Evolutionary conservation across 2,888 invertebrate genomes (phyloP).

Genomic region (Volucella zonaria): DNA sequence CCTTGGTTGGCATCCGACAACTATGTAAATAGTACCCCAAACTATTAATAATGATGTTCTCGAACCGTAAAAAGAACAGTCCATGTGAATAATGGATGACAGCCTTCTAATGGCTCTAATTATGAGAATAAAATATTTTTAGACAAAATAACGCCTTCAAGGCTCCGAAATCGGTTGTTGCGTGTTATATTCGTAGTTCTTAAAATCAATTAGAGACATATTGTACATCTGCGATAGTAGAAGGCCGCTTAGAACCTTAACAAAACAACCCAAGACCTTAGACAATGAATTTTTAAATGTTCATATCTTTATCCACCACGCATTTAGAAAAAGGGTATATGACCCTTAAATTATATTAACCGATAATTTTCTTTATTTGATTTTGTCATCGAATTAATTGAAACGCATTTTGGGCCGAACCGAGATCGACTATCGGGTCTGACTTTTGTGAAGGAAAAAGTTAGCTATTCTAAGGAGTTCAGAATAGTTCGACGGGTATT

Average conservation of each 20-base stretch:
- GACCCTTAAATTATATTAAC: background rate
- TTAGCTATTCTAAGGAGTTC: slow-evolving; percentile 1
- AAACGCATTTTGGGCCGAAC: background rate
- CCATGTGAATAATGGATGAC: background rate
- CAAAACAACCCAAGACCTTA: background rate
- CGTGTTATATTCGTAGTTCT: slow-evolving; percentile 19
- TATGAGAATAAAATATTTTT: slow-evolving; percentile 22
- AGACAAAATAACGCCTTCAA: slow-evolving; percentile 1
- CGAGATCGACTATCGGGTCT: no score
- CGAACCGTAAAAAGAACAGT: background rate
- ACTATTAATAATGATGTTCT: background rate
- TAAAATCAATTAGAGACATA: slow-evolving; percentile 16
- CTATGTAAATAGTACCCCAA: no score
- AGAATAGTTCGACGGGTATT: background rate
- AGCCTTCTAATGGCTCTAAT: slow-evolving; percentile 15
- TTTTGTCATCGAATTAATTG: slow-evolving; percentile 2
- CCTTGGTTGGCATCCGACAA: no score
- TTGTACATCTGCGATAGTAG: background rate
- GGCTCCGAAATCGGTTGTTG: slow-evolving; percentile 1
- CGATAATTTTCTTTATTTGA: slow-evolving; percentile 2
- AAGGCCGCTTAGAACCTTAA: background rate
- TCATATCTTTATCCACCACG: slow-evolving; percentile 4
- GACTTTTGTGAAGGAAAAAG: background rate
- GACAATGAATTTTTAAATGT: background rate
- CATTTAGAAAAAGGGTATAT: background rate